Conservation (phyloP, 2,797 vertebrate genomes). For the Poeciliopsis presidionis region DNA sequence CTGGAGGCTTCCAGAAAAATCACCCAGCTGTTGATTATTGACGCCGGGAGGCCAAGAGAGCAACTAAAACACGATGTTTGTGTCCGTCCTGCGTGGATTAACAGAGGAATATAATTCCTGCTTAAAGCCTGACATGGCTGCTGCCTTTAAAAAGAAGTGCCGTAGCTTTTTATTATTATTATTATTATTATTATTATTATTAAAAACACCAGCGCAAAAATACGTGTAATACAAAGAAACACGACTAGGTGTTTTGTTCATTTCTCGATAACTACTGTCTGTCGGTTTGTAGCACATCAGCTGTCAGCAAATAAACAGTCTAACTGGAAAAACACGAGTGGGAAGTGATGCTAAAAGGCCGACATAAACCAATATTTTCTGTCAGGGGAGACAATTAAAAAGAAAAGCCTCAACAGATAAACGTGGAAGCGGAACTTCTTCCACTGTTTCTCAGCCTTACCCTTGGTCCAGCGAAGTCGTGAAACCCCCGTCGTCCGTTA, state of each 20-base stretch:
- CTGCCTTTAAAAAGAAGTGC: background rate
- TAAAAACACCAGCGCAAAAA: background rate
- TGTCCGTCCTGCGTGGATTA: background rate
- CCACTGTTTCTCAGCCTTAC: slow-evolving; percentile 22
- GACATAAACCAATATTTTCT: background rate
- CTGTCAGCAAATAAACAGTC: background rate
- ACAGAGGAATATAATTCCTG: background rate
- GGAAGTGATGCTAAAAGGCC: background rate
- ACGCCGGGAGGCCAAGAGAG: background rate
- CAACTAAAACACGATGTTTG: slow-evolving; percentile 10
- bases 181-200: too few species aligned
- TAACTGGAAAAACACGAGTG: background rate
- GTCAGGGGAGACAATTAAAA: background rate
- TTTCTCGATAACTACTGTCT: background rate
- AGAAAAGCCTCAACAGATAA: background rate
- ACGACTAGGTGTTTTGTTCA: background rate
- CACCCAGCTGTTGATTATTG: slow-evolving; percentile 25
- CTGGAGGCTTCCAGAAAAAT: slow-evolving; percentile 30
- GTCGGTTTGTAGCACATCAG: background rate
- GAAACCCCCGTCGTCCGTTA: slow-evolving; percentile 10
- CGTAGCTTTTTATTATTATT: background rate
- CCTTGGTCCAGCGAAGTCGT: slow-evolving; percentile 29
- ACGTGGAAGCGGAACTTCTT: background rate
- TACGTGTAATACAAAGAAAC: background rate
- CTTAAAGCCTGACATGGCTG: background rate